Evolutionary conservation across 2,113 vertebrate genomes (phyloP).

Genomic region (Aptenodytes forsteri): DNA sequence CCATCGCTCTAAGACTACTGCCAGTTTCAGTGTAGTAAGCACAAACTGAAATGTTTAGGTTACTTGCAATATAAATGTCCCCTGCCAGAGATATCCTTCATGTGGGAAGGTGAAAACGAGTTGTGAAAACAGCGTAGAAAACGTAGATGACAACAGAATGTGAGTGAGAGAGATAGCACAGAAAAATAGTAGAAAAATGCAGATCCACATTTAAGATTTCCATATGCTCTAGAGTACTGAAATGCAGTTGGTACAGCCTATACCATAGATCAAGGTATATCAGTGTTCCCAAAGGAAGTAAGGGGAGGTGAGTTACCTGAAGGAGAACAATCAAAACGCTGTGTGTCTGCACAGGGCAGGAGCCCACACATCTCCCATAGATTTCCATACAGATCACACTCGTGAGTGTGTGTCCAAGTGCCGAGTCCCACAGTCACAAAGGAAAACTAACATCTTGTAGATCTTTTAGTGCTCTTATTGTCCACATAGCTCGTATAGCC

Average conservation of each 20-base stretch:
- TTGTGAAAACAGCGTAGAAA: slow-evolving; percentile 34
- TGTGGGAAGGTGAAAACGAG: slow-evolving; percentile 45
- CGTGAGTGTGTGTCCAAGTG: neutral
- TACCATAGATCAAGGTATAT: neutral
- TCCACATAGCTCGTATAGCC: neutral
- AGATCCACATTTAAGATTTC: neutral
- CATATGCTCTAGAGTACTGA: neutral
- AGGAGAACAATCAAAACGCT: neutral
- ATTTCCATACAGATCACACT: neutral
- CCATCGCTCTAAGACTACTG: neutral
- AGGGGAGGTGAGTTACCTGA: neutral
- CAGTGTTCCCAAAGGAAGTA: neutral
- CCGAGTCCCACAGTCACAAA: neutral
- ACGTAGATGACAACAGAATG: neutral
- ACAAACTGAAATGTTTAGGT: slow-evolving; percentile 1
- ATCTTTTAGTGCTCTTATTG: neutral
- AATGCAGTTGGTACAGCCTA: neutral
- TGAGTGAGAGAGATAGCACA: neutral
- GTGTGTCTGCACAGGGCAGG: neutral
- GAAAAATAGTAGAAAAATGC: neutral
- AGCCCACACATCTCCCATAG: neutral
- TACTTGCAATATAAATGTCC: slow-evolving; percentile 28
- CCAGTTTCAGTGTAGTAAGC: neutral
- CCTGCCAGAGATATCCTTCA: slow-evolving; percentile 27
- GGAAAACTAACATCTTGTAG: neutral